Evolutionary conservation across 1,140 invertebrate genomes (phyloP), one percentile per base, ranked within the genome.

Genomic region (Zaprionus vittiger): DNA sequence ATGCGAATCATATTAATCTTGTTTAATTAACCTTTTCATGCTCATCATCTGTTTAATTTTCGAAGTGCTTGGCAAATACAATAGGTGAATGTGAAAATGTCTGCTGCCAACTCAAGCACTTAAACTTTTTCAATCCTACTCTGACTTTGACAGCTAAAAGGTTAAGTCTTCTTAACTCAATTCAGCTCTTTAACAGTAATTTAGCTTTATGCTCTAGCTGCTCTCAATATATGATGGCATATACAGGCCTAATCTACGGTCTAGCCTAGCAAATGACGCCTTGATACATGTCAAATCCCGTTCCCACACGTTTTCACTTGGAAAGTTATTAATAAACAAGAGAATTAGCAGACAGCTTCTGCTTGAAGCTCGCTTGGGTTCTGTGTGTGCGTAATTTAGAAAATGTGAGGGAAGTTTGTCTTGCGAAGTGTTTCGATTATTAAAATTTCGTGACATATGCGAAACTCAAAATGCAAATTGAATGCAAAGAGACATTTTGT

Each of bases 401-500:
- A 17, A 49, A 12, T 2, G n/a, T 49, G 20, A 22, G 47, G 47
- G 22, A 20, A 12, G 20, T 52, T 52, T 52, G 47, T 3, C 3
- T 34, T 34, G 7, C 14, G 24, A 69, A 37, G 28, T 61, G 22
- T 55, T 62, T 47, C 41, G 60, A 44, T 79, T 75, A 38, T 47
- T 28, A 71, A 34, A 67, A 75, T 91, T 80, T 79, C 57, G 73
- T 55, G 83, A 82, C 91, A 92, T 92, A 92, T 92, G 91, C 55
- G 82, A 73, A 52, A 64, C 66, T 82, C 79, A 81, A 89, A 80
- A 91, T 91, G 87, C 80, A 91, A 92, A 92, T 91, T 57, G 72
- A 78, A 81, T 89, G 82, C 79, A 92, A 92, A 91, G 80, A 86
- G 79, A 76, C 67, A 91, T 91, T 91, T 82, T 85, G 90, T 81